Evolutionary conservation across 1,140 invertebrate species (phyloP).

Genomic region (Dysdera silvatica): DNA sequence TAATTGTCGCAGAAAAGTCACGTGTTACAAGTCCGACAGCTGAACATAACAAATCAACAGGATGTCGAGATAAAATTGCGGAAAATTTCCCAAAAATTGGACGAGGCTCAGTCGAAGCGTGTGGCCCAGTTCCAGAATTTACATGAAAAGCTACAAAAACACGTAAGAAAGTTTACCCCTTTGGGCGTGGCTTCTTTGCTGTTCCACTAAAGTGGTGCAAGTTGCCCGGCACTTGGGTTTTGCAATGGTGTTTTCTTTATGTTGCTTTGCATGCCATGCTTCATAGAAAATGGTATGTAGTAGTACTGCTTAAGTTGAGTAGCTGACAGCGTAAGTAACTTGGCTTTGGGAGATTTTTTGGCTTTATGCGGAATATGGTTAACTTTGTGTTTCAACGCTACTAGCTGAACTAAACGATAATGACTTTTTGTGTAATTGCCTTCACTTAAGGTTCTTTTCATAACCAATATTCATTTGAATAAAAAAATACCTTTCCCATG

Average conservation of each 20-base stretch:
- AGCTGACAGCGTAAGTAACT: no score
- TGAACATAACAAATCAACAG: constrained; percentile 45
- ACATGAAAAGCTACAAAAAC: constrained; percentile 67
- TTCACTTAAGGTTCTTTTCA: no score
- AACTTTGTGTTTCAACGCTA: no score
- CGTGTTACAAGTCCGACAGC: constrained; percentile 20
- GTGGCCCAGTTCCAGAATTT: constrained; percentile 70
- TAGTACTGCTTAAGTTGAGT: no score
- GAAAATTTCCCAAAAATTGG: constrained; percentile 64
- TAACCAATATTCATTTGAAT: no score
- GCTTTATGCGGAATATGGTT: no score
- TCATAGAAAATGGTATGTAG: no score
- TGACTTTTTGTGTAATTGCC: no score
- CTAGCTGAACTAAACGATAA: no score
- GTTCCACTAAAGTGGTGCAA: constrained; percentile 7
- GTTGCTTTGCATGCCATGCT: no score
- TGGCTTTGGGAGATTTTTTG: no score
- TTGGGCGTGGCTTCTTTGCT: not conserved
- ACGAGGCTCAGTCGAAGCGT: constrained; percentile 63
- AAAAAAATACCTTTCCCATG: no score
- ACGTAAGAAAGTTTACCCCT: constrained; percentile 53
- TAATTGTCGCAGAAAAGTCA: constrained; percentile 6
- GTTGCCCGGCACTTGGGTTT: not conserved
- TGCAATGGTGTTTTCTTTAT: not conserved
- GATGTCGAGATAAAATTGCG: constrained; percentile 49